phyloP scores from a whole-genome alignment of 2,797 vertebrate species.

The Halcyon badia region DNA sequence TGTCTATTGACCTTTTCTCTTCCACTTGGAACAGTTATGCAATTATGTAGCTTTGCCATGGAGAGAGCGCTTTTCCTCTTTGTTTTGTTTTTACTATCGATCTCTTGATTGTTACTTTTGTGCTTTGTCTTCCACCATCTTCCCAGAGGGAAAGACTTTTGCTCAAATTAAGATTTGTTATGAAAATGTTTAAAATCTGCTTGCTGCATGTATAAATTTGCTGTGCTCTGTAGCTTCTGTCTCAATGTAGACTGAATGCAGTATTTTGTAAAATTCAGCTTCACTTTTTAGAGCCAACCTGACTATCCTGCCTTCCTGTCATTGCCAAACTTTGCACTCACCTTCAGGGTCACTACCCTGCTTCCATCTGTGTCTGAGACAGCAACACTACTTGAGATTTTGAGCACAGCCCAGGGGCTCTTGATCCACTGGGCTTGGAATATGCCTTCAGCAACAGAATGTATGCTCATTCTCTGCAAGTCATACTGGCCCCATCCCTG shows the following conservation, averaged over 20 bases:
- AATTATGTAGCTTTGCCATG: slow-evolving; percentile 5
- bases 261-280: not conserved
- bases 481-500: not conserved
- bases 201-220: not conserved
- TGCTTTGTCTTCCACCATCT: not conserved
- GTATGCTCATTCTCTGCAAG: not conserved
- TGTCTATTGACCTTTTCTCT: slow-evolving; percentile 44
- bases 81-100: not conserved
- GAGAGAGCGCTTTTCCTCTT: not conserved
- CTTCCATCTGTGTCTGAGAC: not conserved
- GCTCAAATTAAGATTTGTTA: not conserved
- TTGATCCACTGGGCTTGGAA: not conserved
- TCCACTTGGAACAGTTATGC: slow-evolving; percentile 19
- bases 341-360: not conserved
- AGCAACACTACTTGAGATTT: not conserved
- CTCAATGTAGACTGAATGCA: not conserved
- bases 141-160: not conserved
- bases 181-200: not conserved
- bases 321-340: not conserved
- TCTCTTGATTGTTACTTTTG: not conserved
- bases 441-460: not conserved
- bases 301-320: not conserved
- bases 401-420: not conserved
- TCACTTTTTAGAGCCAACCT: not conserved
- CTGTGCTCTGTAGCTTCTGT: not conserved